Percentiles rank a stretch among this genome's conserved stretches.
Conservation (phyloP, 2,888 invertebrate species). For the Cerastis leucographa region DNA sequence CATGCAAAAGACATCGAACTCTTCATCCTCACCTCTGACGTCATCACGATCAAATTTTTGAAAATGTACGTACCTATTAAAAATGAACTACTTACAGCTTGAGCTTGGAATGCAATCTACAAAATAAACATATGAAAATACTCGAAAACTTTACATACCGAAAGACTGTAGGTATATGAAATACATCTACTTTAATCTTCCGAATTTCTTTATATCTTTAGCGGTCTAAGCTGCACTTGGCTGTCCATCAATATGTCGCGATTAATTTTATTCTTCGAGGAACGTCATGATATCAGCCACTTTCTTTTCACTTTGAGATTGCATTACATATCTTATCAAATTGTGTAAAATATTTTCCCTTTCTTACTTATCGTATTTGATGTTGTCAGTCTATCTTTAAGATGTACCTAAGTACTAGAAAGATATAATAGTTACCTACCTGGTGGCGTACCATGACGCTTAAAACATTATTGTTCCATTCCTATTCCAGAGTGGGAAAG, state of each 20-base stretch:
- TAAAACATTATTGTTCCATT: no score
- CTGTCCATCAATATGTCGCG: slow-evolving; percentile 7
- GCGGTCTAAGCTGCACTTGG: neutral
- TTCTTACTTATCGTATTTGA: slow-evolving; percentile 20
- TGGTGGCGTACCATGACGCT: no score
- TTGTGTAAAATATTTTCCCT: neutral
- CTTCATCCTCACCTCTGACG: no score
- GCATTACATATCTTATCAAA: slow-evolving; percentile 33
- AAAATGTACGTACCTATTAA: no score
- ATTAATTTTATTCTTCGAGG: slow-evolving; percentile 1
- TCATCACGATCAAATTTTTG: no score
- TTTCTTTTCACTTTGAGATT: slow-evolving; percentile 14
- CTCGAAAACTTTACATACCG: no score
- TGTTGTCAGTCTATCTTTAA: neutral
- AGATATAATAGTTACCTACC: neutral
- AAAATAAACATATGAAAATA: no score
- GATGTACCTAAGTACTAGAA: neutral
- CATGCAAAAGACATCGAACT: no score
- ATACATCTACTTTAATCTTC: neutral
- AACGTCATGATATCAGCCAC: slow-evolving; percentile 8
- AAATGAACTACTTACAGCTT: no score
- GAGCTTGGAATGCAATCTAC: no score
- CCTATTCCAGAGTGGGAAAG: no score
- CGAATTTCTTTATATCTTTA: slow-evolving; percentile 7
- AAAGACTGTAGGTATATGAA: neutral